Evolutionary conservation across 1,140 invertebrate genomes (phyloP).

Genomic region (Caenorhabditis briggsae): DNA sequence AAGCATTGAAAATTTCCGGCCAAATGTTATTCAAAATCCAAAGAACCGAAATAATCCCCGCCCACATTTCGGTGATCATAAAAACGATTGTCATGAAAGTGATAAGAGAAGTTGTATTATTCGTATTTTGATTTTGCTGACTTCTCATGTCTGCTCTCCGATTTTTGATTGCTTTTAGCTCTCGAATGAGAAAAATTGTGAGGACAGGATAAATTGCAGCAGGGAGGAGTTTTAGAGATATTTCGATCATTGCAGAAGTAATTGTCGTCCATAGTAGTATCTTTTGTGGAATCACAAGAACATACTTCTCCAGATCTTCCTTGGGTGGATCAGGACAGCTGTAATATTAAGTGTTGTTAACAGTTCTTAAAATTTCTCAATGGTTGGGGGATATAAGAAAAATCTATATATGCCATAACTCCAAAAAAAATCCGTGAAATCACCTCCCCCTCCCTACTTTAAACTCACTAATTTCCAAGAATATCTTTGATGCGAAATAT

Average conservation of each 20-base stretch:
- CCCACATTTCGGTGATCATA: background rate
- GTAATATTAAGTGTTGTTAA: too few relatives aligned
- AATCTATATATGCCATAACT: too few relatives aligned
- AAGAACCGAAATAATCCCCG: background rate
- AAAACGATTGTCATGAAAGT: background rate
- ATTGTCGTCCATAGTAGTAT: background rate
- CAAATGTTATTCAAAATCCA: background rate
- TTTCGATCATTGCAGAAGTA: background rate
- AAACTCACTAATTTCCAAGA: background rate
- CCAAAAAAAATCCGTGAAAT: too few relatives aligned
- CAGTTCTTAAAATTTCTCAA: too few relatives aligned
- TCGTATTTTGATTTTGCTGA: background rate
- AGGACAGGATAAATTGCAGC: background rate
- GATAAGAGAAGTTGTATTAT: background rate
- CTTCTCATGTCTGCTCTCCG: background rate
- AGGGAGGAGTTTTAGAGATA: background rate
- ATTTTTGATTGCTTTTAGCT: background rate
- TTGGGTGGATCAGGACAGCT: background rate
- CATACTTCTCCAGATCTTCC: background rate
- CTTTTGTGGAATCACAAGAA: background rate
- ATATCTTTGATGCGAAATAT: background rate
- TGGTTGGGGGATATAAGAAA: too few relatives aligned
- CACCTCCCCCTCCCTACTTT: too few relatives aligned
- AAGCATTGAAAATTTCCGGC: too few relatives aligned
- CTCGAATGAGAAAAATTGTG: background rate